Percentiles rank a stretch among this genome's conserved stretches.
phyloP scores from a whole-genome alignment of 2,888 invertebrate species.

The Leucophora obtusa region DNA sequence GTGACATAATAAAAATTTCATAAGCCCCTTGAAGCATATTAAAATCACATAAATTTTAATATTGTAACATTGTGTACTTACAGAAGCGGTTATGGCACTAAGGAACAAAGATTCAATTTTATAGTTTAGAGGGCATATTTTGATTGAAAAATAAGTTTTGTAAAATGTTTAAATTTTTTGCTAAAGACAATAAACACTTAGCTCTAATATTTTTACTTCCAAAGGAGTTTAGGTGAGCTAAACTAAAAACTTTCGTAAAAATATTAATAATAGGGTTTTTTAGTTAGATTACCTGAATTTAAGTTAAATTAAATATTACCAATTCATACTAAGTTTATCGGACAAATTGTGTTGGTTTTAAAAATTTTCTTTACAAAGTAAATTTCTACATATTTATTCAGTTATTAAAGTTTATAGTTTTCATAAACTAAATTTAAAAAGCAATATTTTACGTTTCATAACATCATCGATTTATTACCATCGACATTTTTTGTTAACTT shows the following conservation, averaged over 20 bases:
- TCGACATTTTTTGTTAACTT: slow-evolving; percentile 43
- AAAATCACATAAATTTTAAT: slow-evolving; percentile 64
- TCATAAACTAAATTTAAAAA: slow-evolving; percentile 16
- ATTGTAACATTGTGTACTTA: slow-evolving; percentile 26
- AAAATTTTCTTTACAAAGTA: too few species aligned
- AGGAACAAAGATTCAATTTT: slow-evolving; percentile 53
- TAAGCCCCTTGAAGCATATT: slow-evolving; percentile 63
- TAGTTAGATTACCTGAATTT: too few species aligned
- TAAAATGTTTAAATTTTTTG: neutral
- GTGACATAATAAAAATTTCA: slow-evolving; percentile 63
- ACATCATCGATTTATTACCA: slow-evolving; percentile 41
- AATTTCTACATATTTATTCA: too few species aligned
- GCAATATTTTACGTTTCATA: slow-evolving; percentile 36
- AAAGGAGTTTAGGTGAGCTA: too few species aligned
- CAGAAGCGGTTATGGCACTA: neutral
- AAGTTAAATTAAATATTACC: too few species aligned
- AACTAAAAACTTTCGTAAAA: too few species aligned
- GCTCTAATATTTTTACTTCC: too few species aligned
- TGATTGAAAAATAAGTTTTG: slow-evolving; percentile 47
- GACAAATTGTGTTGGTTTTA: too few species aligned
- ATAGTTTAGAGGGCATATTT: slow-evolving; percentile 52
- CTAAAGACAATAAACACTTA: too few species aligned
- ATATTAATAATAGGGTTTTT: too few species aligned
- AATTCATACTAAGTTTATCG: too few species aligned
- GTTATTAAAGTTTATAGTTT: neutral